These are phyloP conservation scores for Periplaneta americana DNA, from an alignment of 1,140 invertebrate species.

Conservation along the genomic window DNA sequence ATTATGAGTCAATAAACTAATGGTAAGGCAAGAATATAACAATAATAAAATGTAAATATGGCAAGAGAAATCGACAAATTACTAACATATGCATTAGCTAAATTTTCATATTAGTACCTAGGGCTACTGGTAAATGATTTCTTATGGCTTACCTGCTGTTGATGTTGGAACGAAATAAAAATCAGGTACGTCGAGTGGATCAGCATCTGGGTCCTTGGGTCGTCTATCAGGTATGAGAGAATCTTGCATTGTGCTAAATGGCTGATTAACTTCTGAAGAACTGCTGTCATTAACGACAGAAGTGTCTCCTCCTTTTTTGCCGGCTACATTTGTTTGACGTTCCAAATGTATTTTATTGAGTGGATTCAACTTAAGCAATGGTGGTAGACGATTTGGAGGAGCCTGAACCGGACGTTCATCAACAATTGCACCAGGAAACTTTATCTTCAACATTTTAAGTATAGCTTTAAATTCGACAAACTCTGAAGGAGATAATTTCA, in stretches of 20 bases:
- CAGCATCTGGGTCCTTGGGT: not conserved
- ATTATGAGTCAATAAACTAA: not conserved
- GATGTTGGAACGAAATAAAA: not conserved
- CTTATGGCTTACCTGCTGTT: not conserved
- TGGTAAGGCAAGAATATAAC: not conserved
- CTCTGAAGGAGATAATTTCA: not conserved
- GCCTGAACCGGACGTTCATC: not conserved
- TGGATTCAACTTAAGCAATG: not conserved
- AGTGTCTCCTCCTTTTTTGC: not conserved
- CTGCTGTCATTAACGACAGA: not conserved
- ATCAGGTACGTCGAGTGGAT: not conserved
- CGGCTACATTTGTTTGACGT: not conserved
- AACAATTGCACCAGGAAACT: not conserved
- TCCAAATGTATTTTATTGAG: not conserved
- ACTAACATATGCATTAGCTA: not conserved
- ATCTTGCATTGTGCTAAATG: not conserved
- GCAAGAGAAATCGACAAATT: not conserved
- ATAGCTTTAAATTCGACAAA: not conserved
- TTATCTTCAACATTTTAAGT: not conserved
- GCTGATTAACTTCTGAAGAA: not conserved
- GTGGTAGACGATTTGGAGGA: not conserved
- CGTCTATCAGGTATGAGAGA: not conserved
- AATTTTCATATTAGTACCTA: too few relatives aligned
- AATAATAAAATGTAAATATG: not conserved
- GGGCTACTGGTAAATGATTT: not conserved